Evolutionary conservation across 2,888 invertebrate species (phyloP).

Genomic region (Hermaeophaga mercurialis): DNA sequence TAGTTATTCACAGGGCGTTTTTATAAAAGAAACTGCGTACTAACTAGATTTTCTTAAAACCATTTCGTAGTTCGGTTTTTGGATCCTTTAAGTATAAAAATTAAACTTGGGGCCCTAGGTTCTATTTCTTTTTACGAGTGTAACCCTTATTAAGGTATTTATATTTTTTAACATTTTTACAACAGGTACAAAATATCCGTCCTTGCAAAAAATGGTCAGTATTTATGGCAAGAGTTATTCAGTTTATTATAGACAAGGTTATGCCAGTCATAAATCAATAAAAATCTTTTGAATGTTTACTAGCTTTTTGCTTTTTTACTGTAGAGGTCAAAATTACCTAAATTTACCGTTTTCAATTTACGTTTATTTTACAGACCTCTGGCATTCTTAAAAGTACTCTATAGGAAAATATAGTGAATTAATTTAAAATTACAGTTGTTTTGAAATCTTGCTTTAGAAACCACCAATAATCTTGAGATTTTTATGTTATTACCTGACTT

Average conservation of each 20-base stretch:
- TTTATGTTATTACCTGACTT: slow-evolving; percentile 3
- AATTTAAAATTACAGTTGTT: slow-evolving; percentile 8
- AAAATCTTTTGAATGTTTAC: neutral
- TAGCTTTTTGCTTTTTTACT: neutral
- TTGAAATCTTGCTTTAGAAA: neutral
- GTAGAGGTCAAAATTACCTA: neutral
- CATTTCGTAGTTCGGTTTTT: too few relatives aligned
- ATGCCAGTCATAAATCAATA: neutral
- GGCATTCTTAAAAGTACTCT: too few relatives aligned
- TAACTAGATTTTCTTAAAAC: too few relatives aligned
- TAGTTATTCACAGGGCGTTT: too few relatives aligned
- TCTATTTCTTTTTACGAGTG: too few relatives aligned
- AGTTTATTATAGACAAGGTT: slow-evolving; percentile 3
- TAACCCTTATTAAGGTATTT: too few relatives aligned
- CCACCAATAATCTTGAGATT: neutral
- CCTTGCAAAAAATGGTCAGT: neutral
- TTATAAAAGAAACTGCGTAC: too few relatives aligned
- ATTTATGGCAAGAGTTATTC: slow-evolving; percentile 9
- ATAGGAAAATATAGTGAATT: slow-evolving; percentile 1
- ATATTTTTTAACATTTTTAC: too few relatives aligned
- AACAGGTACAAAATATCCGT: slow-evolving; percentile 3
- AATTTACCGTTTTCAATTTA: too few relatives aligned
- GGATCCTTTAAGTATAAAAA: too few relatives aligned
- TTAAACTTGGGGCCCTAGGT: too few relatives aligned
- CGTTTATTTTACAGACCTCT: too few relatives aligned